A percentile compares a stretch with the other conserved stretches of the same genome.
These are phyloP conservation scores for Typhlichthys subterraneus DNA, from an alignment of 2,797 vertebrate species.

Conservation along the genomic window DNA sequence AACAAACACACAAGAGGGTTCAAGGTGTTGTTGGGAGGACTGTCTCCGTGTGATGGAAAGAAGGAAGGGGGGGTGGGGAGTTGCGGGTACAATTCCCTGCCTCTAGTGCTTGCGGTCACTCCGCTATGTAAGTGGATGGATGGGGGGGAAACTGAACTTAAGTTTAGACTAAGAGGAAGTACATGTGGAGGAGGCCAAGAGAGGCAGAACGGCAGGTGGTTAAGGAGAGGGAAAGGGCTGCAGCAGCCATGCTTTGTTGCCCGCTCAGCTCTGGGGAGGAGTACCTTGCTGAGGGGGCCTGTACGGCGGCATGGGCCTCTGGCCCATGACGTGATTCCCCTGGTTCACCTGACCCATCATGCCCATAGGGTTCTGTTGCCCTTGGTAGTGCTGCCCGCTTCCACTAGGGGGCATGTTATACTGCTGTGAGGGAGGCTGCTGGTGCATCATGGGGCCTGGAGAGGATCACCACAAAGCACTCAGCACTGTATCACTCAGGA, in stretches of 20 bases:
- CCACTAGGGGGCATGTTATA: conserved; percentile 95
- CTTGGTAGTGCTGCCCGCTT: conserved; percentile 94
- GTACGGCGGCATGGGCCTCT: conserved; percentile 98
- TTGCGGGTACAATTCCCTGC: conserved; percentile 59
- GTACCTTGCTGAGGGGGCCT: conserved; percentile 98
- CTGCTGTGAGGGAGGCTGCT: conserved; percentile 94
- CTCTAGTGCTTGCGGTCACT: conserved; percentile 47
- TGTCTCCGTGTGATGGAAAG: conserved; percentile 24
- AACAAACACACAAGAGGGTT: conserved; percentile 82
- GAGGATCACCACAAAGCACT: conserved; percentile 14
- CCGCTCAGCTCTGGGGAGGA: conserved; percentile 48
- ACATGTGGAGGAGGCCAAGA: conserved; percentile 44
- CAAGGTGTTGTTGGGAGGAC: conserved; percentile 72
- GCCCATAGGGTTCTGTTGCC: conserved; percentile 94
- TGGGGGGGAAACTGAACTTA: conserved; percentile 31
- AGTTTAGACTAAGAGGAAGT: conserved; percentile 46
- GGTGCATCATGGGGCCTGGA: conserved; percentile 97
- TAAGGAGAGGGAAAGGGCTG: conserved; percentile 53
- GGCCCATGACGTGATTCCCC: conserved; percentile 96
- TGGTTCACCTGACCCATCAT: conserved; percentile 98
- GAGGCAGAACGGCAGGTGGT: conserved; percentile 59
- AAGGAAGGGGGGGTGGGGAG: conserved; percentile 25
- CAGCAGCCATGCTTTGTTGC: conserved; percentile 44
- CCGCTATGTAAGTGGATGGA: conserved; percentile 35
- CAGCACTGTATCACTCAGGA: neutral